Evolutionary conservation across 2,888 invertebrate genomes (phyloP).

Genomic region (Chalcosyrphus nemorum): DNA sequence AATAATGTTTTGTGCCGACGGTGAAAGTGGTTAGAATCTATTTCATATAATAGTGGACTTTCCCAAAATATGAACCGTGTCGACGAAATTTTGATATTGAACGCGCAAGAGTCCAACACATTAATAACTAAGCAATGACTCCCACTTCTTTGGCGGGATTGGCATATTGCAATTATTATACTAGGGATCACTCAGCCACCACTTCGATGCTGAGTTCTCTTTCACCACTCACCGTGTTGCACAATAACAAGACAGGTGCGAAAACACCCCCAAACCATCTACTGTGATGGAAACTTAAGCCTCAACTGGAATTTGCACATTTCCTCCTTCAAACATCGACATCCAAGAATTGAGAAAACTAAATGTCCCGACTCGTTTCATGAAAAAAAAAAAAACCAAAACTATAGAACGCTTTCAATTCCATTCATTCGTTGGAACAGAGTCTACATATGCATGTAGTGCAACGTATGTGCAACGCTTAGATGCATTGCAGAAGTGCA

Average conservation of each 20-base stretch:
- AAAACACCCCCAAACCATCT: slow-evolving; percentile 13
- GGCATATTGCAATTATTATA: no score
- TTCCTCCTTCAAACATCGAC: slow-evolving; percentile 46
- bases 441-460: neutral
- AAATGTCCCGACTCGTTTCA: slow-evolving; percentile 8
- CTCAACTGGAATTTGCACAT: slow-evolving; percentile 40
- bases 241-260: slow-evolving; percentile 17
- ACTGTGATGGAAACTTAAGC: neutral
- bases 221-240: slow-evolving; percentile 20
- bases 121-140: no score
- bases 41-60: no score
- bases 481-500: slow-evolving; percentile 52
- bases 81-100: no score
- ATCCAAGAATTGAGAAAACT: slow-evolving; percentile 26
- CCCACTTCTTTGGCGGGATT: no score
- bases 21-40: no score
- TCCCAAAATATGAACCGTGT: no score
- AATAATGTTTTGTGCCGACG: no score
- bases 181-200: no score
- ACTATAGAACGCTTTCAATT: slow-evolving; percentile 30
- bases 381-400: no score
- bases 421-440: slow-evolving; percentile 36
- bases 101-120: no score
- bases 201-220: neutral
- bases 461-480: neutral